Evolutionary conservation across 2,888 invertebrate species (phyloP).

Genomic region (Sminthurides aquaticus): DNA sequence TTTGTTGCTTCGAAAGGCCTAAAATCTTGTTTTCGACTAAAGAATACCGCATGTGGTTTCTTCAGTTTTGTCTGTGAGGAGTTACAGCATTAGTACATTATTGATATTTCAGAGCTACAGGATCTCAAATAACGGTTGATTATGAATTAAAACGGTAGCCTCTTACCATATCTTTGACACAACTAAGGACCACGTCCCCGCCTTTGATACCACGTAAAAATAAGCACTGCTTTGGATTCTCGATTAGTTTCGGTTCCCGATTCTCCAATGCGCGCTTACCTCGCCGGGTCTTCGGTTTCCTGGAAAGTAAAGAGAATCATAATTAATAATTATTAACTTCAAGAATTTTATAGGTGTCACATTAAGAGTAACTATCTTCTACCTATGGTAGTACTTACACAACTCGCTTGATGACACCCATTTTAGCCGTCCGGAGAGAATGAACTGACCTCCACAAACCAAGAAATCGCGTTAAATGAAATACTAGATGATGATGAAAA

Average conservation of each 20-base stretch:
- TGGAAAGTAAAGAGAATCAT: constrained; percentile 49
- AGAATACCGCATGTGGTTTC: constrained; percentile 71
- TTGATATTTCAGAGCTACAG: background rate
- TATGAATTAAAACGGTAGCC: no score
- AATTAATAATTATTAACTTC: background rate
- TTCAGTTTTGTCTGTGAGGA: constrained; percentile 61
- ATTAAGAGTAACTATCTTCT: background rate
- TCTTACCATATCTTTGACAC: constrained; percentile 72
- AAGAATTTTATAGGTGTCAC: background rate
- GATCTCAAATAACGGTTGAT: background rate
- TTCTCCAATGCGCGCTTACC: constrained; percentile 76
- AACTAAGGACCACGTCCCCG: constrained; percentile 60
- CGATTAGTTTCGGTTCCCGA: constrained; percentile 78
- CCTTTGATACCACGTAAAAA: constrained; percentile 79
- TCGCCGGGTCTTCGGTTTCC: constrained; percentile 80
- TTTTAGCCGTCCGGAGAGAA: constrained; percentile 10
- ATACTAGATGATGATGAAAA: no score
- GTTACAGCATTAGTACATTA: background rate
- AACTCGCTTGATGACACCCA: constrained; percentile 47
- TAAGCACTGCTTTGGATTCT: constrained; percentile 74
- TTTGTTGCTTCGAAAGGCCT: constrained; percentile 86
- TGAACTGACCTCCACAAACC: no score
- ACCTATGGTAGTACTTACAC: constrained; percentile 46
- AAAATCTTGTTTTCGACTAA: constrained; percentile 76
- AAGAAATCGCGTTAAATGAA: no score